phyloP scores from a whole-genome alignment of 2,888 invertebrate genomes.

The Synergus umbraculus region DNA sequence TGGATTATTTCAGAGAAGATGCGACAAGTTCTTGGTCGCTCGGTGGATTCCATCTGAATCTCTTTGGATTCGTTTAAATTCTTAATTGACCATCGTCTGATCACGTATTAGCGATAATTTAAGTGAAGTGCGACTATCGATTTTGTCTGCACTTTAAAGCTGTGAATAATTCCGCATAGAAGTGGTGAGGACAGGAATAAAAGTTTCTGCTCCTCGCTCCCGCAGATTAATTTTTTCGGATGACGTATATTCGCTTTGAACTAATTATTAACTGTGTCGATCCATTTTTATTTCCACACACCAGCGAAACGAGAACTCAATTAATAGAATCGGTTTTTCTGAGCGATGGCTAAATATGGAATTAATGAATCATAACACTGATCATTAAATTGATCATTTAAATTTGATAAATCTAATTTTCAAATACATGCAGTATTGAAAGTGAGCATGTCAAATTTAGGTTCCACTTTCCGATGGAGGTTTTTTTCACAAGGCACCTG shows the following conservation, averaged over 20 bases:
- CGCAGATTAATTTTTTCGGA: constrained; percentile 23
- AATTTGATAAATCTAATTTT: neutral
- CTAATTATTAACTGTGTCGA: constrained; percentile 10
- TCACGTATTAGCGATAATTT: constrained; percentile 36
- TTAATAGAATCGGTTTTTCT: neutral
- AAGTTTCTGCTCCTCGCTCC: constrained; percentile 2
- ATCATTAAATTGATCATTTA: neutral
- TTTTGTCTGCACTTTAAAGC: constrained; percentile 37
- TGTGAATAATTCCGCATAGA: constrained; percentile 24
- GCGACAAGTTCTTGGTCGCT: constrained; percentile 34
- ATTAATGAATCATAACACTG: neutral
- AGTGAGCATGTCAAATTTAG: neutral
- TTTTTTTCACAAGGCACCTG: constrained; percentile 2
- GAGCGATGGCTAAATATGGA: neutral
- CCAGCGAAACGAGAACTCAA: neutral
- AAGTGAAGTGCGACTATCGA: constrained; percentile 38
- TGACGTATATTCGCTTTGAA: neutral
- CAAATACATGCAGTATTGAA: neutral
- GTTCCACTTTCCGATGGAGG: constrained; percentile 43
- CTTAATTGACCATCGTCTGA: constrained; percentile 38
- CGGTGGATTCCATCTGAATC: constrained; percentile 22
- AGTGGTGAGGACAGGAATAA: constrained; percentile 10
- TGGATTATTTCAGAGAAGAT: constrained; percentile 13
- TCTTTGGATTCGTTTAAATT: constrained; percentile 36
- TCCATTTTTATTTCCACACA: neutral